phyloP scores from a whole-genome alignment of 2,797 vertebrate species.

The Harpagifer antarcticus region DNA sequence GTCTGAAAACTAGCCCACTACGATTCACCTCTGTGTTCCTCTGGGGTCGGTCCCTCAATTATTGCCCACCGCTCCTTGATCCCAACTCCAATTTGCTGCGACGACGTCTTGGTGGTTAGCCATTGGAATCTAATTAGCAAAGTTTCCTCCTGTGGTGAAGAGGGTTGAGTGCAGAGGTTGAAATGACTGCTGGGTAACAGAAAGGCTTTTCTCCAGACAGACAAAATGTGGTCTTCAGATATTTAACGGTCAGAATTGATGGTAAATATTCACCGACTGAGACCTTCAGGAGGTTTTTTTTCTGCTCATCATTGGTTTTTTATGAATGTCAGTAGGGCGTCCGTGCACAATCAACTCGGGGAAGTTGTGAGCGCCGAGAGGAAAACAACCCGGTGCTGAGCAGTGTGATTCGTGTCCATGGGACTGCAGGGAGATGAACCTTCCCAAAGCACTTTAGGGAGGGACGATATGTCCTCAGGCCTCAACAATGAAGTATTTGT shows the following conservation, averaged over 20 bases:
- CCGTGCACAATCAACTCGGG: conserved; percentile 10
- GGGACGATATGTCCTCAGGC: conserved; percentile 43
- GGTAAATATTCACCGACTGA: conserved; percentile 13
- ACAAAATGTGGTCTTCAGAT: background rate
- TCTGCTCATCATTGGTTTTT: background rate
- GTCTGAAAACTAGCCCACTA: conserved; percentile 24
- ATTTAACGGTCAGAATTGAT: background rate
- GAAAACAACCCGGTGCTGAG: conserved; percentile 48
- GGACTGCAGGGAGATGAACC: conserved; percentile 62
- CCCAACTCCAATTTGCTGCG: conserved; percentile 77
- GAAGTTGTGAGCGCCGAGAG: background rate
- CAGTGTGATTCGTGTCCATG: conserved; percentile 77
- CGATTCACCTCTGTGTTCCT: conserved; percentile 41
- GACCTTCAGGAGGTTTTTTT: background rate
- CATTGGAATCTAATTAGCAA: conserved; percentile 74
- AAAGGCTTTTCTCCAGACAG: background rate
- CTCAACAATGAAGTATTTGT: conserved; percentile 68
- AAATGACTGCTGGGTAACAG: conserved; percentile 48
- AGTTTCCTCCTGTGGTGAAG: conserved; percentile 57
- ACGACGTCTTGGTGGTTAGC: conserved; percentile 52
- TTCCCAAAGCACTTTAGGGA: conserved; percentile 26
- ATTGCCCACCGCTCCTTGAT: conserved; percentile 76
- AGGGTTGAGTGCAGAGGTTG: conserved; percentile 53
- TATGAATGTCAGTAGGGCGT: conserved; percentile 12
- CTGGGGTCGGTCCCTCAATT: conserved; percentile 69